These are phyloP conservation scores for Chrosomus eos DNA, from an alignment of 2,797 vertebrate species.

Conservation along the genomic window DNA sequence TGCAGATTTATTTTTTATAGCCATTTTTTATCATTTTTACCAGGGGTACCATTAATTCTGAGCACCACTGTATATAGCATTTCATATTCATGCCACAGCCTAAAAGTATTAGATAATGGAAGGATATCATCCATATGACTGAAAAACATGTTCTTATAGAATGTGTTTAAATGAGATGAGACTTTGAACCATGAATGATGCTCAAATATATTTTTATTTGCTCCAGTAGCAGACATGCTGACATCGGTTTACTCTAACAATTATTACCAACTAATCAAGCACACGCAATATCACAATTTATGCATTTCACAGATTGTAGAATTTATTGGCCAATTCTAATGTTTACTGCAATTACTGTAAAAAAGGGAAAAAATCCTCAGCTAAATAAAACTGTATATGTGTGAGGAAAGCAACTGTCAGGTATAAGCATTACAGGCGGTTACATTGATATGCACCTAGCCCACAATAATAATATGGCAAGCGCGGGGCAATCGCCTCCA, in stretches of 20 bases:
- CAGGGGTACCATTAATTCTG: no score
- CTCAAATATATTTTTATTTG: neutral
- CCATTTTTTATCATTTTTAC: no score
- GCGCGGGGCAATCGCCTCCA: fast-evolving
- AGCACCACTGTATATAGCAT: no score
- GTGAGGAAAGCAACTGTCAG: no score
- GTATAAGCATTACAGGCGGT: no score
- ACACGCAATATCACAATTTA: neutral
- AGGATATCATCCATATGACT: neutral
- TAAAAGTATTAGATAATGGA: neutral
- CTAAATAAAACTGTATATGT: no score
- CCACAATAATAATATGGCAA: no score
- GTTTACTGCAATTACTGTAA: neutral
- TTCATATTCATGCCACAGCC: neutral
- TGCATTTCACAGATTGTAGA: no score
- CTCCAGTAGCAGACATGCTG: neutral
- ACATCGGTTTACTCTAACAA: neutral
- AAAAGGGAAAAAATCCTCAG: neutral
- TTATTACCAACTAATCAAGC: neutral
- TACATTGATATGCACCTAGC: no score
- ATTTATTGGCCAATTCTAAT: neutral
- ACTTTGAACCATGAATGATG: neutral
- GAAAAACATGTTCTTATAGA: neutral
- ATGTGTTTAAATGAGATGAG: neutral
- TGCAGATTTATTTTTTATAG: no score